Percentiles rank a stretch among this genome's conserved stretches.
These are phyloP conservation scores for Hofmannophila pseudospretella DNA, from an alignment of 2,888 invertebrate genomes.

Conservation along the genomic window DNA sequence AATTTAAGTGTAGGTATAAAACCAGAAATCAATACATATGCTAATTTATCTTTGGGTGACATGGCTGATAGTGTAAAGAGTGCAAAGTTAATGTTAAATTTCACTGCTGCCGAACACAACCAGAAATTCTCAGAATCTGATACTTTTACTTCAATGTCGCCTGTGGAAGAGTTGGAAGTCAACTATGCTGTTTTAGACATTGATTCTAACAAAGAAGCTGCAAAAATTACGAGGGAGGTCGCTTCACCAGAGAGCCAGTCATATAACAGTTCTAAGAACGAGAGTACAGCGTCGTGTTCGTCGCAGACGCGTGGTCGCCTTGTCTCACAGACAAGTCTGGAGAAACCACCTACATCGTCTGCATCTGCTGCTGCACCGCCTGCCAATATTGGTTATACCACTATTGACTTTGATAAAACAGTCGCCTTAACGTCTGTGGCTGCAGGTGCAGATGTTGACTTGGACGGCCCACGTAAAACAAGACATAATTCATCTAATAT, in stretches of 20 bases:
- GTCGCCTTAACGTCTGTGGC: conserved; percentile 91
- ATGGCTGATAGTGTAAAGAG: conserved; percentile 46
- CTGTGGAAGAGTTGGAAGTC: conserved; percentile 66
- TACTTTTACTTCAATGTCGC: conserved; percentile 59
- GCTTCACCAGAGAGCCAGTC: conserved; percentile 52
- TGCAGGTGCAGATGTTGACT: conserved; percentile 81
- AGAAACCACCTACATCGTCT: conserved; percentile 33
- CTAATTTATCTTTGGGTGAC: conserved; percentile 60
- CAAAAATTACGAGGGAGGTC: conserved; percentile 35
- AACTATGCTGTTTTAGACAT: conserved; percentile 91
- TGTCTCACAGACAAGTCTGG: conserved; percentile 54
- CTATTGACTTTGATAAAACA: conserved; percentile 96
- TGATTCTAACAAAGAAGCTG: conserved; percentile 72
- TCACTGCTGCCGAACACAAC: conserved; percentile 36
- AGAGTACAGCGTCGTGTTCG: conserved; percentile 44
- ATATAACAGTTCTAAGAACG: conserved; percentile 48
- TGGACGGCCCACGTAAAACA: conserved; percentile 86
- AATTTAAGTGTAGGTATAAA: conserved; percentile 49
- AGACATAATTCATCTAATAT: conserved; percentile 88
- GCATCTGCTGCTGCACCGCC: conserved; percentile 76
- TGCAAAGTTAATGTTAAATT: conserved; percentile 34
- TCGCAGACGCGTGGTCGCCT: conserved; percentile 47
- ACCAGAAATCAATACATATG: conserved; percentile 56
- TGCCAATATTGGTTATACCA: conserved; percentile 84
- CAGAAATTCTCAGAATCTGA: conserved; percentile 67